A percentile compares a stretch with the other conserved stretches of the same genome.
Conservation (phyloP, 2,888 invertebrate genomes). For the Napeogenes inachia region DNA sequence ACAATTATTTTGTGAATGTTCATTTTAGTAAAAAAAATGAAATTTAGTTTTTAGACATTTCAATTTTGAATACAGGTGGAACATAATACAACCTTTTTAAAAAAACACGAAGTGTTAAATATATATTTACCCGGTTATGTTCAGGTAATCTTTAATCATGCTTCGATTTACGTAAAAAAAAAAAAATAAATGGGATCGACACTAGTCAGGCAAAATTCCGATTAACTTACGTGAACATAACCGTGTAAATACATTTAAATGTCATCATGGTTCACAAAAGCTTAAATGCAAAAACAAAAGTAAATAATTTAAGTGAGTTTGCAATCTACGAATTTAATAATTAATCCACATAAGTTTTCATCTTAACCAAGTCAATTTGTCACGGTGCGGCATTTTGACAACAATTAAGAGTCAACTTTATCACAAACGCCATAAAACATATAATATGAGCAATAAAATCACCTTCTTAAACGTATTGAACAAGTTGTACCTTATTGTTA, state of each 20-base stretch:
- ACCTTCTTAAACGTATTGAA: background rate
- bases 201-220: no score
- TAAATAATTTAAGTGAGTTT: background rate
- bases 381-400: conserved; percentile 13
- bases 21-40: conserved; percentile 4
- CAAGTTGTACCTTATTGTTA: background rate
- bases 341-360: background rate
- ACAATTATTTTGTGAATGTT: conserved; percentile 8
- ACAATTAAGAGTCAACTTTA: background rate
- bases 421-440: background rate
- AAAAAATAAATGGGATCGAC: no score
- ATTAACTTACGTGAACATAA: no score
- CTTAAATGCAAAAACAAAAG: background rate
- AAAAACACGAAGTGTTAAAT: background rate
- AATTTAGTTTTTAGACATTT: background rate
- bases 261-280: no score
- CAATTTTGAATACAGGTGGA: no score
- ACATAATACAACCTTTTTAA: background rate
- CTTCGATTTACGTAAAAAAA: no score
- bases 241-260: no score
- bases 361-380: conserved; percentile 21
- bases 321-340: background rate
- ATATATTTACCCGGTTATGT: no score
- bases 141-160: no score
- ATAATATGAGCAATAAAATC: background rate